Conservation (phyloP, 2,888 invertebrate genomes). For the Netelia melanura region DNA sequence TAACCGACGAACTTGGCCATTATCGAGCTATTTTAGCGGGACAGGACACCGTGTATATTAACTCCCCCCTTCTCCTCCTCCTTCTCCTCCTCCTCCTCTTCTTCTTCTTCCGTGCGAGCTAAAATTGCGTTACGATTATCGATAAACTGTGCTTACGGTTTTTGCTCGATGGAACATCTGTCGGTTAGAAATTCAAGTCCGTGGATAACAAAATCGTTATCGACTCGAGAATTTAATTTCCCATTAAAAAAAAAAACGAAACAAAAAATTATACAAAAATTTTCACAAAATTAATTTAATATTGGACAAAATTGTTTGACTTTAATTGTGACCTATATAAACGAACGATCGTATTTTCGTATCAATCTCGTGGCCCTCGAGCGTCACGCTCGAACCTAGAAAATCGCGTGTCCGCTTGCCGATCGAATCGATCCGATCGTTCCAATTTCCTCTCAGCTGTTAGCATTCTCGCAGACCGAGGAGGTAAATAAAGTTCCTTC, state of each 20-base stretch:
- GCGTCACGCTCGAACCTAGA: constrained; percentile 39
- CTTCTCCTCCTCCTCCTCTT: no score
- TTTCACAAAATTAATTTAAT: no score
- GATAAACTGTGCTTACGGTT: constrained; percentile 50
- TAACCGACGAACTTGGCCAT: constrained; percentile 31
- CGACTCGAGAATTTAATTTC: no score
- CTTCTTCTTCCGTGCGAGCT: constrained; percentile 6
- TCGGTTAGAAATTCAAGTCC: no score
- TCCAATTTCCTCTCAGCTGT: constrained; percentile 5
- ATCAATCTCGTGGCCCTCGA: constrained; percentile 29
- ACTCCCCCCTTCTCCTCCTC: no score
- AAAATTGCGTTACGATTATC: constrained; percentile 52
- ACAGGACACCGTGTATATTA: constrained; percentile 5
- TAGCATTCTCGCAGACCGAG: constrained; percentile 70
- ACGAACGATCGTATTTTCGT: constrained; percentile 42
- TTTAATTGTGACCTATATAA: not conserved
- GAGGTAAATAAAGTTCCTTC: constrained; percentile 67
- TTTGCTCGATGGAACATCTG: constrained; percentile 40
- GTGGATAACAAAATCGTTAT: no score
- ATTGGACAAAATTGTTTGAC: no score
- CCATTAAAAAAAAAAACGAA: no score
- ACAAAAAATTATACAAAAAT: no score
- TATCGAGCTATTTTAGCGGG: constrained; percentile 59
- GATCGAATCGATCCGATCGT: constrained; percentile 48
- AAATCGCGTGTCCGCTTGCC: constrained; percentile 43